Base-by-base conservation (phyloP, 2,888 invertebrate genomes). In the Andrena hattorfiana region DNA sequence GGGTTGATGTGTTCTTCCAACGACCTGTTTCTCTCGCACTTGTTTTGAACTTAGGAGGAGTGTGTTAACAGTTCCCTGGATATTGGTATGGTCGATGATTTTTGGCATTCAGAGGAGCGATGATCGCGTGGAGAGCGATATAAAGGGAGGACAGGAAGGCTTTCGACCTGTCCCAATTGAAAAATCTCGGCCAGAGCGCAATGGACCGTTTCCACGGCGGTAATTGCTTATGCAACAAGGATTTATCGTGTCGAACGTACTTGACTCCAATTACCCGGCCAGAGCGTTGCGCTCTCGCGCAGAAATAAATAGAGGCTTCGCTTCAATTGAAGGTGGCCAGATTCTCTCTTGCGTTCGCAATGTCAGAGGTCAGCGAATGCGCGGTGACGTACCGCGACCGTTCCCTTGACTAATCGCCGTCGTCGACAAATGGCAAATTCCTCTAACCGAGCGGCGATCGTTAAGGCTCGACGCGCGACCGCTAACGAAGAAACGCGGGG, bases 201-300 rank as follows among this genome's bases (percentile, higher is more conserved):
- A 68, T 60, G 69, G 20, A 42, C 35, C 82, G 59, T 54, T 70
- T 81, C 62, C 48, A 59, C 51, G 56, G 56, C 56, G 23, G 70
- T 85, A 83, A 83, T 76, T 81, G 74, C 79, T 85, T 86, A 76
- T 70, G 83, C 81, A 86, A 87, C 81, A 76, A 88, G 83, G 76
- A 88, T 87, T 88, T 88, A 88, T 87, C 85, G 85, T 60, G 77
- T 77, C 70, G 83, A 81, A 69, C 73, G 73, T 77, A 85, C 82
- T 87, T 87, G 85, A 87, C 87, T 87, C 77, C 87, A 87, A 84
- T 87, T 82, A 79, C 77, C 51, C 64, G 51, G 49, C 49, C 32
- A 54, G 67, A 70, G 67, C 42, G 73, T 63, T 73, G 76, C 73
- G 84, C 72, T 69, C 82, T 62, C 56, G 73, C 69, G 56, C 77